Conservation (phyloP, 2,113 vertebrate genomes). For the Accipiter virgatus region DNA sequence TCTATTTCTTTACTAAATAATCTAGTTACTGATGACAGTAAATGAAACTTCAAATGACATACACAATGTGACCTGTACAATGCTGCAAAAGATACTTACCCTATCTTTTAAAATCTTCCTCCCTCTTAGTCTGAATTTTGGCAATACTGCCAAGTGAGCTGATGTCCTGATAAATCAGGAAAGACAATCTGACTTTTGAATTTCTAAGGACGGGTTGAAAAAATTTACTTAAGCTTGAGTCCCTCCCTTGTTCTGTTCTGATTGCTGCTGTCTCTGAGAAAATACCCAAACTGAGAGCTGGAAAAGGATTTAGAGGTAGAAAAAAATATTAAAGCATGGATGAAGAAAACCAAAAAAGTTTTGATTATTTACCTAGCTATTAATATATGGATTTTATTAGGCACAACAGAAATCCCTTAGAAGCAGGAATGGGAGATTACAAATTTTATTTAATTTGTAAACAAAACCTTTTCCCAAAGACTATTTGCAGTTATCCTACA, state of each 20-base stretch:
- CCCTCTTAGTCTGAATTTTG: conserved; percentile 11
- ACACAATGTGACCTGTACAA: background rate
- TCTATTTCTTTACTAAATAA: background rate
- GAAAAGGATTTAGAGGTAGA: conserved; percentile 1
- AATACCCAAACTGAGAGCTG: background rate
- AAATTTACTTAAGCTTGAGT: conserved; percentile 2
- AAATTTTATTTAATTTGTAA: background rate
- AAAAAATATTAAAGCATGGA: conserved; percentile 12
- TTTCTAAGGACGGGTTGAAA: conserved; percentile 1
- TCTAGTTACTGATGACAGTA: background rate
- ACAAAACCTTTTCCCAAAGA: background rate
- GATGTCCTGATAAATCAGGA: conserved; percentile 15
- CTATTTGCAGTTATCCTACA: background rate
- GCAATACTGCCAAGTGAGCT: conserved; percentile 13
- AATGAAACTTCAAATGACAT: background rate
- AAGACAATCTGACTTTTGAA: conserved; percentile 10
- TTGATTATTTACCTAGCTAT: conserved; percentile 6
- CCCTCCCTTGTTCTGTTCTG: background rate
- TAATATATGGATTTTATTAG: conserved; percentile 8
- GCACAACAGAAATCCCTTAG: background rate
- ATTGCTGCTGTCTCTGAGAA: conserved; percentile 4
- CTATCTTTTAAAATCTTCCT: conserved; percentile 11
- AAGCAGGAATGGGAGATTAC: background rate
- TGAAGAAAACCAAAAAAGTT: conserved; percentile 6
- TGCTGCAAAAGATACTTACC: background rate